Evolutionary conservation across 2,113 vertebrate species (phyloP).

Genomic region (Tichodroma muraria): DNA sequence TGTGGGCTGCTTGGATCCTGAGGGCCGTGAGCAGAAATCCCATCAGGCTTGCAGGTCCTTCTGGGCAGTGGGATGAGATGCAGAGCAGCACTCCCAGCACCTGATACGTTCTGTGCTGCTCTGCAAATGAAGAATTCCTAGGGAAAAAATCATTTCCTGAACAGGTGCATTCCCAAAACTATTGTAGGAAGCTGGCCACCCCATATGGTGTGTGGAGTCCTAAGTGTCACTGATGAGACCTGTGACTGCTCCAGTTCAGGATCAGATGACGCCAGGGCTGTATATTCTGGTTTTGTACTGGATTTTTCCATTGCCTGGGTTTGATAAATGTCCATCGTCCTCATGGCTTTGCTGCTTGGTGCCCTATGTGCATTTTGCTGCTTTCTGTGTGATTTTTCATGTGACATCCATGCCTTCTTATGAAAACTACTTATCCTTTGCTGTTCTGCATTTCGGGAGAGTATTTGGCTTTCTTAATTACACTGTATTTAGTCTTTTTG

Average conservation of each 20-base stretch:
- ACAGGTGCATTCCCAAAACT: background rate
- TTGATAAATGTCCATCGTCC: background rate
- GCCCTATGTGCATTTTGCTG: background rate
- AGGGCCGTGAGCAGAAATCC: background rate
- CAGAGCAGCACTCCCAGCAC: background rate
- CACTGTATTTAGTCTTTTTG: background rate
- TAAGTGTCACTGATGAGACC: background rate
- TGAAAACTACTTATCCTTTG: background rate
- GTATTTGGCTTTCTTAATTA: background rate
- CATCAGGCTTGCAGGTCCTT: background rate
- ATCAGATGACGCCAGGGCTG: background rate
- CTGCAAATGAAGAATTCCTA: background rate
- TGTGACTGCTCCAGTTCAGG: background rate
- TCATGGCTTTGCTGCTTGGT: background rate
- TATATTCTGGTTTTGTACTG: background rate
- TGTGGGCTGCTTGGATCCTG: background rate
- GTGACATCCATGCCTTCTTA: background rate
- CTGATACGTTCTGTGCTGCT: background rate
- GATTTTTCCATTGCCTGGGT: background rate
- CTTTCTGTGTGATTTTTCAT: background rate
- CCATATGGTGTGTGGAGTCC: background rate
- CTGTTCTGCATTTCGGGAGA: background rate
- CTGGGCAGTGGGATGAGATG: fast-evolving
- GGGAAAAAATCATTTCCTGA: background rate
- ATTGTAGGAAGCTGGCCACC: fast-evolving